Evolutionary conservation across 2,113 vertebrate species (phyloP).

Genomic region (Alethe diademata): DNA sequence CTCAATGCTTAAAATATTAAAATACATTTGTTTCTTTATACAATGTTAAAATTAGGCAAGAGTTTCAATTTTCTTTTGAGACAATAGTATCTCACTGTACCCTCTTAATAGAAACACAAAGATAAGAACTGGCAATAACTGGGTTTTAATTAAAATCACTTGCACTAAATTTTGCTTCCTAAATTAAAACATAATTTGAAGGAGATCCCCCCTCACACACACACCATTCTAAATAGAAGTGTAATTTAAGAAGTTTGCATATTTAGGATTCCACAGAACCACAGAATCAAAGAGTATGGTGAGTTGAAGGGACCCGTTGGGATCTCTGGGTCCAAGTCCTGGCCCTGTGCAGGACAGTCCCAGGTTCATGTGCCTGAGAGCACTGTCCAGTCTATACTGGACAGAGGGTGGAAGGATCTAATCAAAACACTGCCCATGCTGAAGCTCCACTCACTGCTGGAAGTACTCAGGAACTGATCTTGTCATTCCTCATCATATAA

Average conservation of each 20-base stretch:
- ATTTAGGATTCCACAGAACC: neutral
- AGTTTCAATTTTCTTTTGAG: neutral
- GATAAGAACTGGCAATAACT: neutral
- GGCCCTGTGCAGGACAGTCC: neutral
- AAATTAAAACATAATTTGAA: neutral
- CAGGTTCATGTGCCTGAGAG: neutral
- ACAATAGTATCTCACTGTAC: neutral
- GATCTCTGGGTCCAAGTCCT: accelerated
- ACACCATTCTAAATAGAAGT: neutral
- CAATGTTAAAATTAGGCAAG: neutral
- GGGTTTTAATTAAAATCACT: neutral
- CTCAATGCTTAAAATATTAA: constrained; percentile 2
- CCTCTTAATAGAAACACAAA: neutral
- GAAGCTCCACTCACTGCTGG: neutral
- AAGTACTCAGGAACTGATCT: neutral
- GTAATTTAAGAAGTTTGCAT: neutral
- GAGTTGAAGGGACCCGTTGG: neutral
- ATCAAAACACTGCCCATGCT: neutral
- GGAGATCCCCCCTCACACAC: accelerated
- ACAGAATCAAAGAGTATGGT: neutral
- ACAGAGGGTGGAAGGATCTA: neutral
- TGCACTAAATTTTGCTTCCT: neutral
- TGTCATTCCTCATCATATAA: neutral
- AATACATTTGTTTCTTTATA: neutral
- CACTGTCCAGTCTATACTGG: neutral